Evolutionary conservation across 2,797 vertebrate genomes (phyloP).

Genomic region (Poecilia velifera): DNA sequence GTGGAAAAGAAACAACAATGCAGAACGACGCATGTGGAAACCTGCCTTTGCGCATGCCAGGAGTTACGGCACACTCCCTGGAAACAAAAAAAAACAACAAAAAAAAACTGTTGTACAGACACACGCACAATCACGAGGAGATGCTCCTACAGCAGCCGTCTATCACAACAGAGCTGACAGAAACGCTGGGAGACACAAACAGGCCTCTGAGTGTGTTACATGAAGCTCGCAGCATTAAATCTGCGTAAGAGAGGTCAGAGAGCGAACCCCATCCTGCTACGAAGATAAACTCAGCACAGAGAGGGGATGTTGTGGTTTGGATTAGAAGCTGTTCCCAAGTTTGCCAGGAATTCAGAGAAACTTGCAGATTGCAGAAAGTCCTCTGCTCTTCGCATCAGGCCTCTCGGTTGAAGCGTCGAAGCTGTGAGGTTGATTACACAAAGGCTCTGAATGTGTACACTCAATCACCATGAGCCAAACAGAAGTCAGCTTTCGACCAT

Average conservation of each 20-base stretch:
- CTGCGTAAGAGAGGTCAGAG: conserved; percentile 19
- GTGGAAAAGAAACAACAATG: not conserved
- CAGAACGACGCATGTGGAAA: conserved; percentile 66
- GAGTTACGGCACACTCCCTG: conserved; percentile 23
- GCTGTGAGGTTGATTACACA: not conserved
- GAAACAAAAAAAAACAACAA: conserved; percentile 24
- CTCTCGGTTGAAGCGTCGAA: not conserved
- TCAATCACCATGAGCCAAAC: not conserved
- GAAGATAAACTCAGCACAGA: conserved; percentile 14
- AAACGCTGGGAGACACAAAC: conserved; percentile 20
- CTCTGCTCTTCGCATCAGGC: not conserved
- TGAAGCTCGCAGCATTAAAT: conserved; percentile 15
- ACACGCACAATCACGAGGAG: not conserved
- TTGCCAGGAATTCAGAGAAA: conserved; percentile 1
- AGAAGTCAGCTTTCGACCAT: not conserved
- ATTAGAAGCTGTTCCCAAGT: conserved; percentile 8
- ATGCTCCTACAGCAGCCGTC: conserved; percentile 19
- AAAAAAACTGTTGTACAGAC: conserved; percentile 19
- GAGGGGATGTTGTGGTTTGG: not conserved
- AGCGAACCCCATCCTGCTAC: conserved; percentile 14
- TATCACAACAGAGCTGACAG: conserved; percentile 26
- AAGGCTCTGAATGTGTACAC: conserved; percentile 1
- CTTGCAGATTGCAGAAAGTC: not conserved
- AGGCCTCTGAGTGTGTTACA: conserved; percentile 12
- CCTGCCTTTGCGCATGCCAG: conserved; percentile 64